Evolutionary conservation across 2,113 vertebrate species (phyloP), one percentile per base, ranked within the genome.

Genomic region (Manacus vitellinus): DNA sequence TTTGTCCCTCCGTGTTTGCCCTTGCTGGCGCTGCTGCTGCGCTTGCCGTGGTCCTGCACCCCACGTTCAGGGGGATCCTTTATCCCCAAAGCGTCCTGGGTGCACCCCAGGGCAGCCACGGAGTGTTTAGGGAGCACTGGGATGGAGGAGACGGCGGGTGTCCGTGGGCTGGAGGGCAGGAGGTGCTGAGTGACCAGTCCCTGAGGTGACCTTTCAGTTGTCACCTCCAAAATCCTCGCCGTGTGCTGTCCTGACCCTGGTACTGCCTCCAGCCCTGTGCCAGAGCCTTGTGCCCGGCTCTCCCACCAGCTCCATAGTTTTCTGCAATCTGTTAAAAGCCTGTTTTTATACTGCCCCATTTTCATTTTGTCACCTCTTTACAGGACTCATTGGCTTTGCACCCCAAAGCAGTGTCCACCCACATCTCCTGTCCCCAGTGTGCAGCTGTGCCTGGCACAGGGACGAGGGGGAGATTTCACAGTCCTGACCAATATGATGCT

Each of bases 361-460:
- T 72, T 6, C 1, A 1, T 79, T 75, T 46, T 66, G 25, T 76
- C 37, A 23, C 35, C 25, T 70, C 61, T 6, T 56, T 37, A 14
- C 55, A 28, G n/a, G 30, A 15, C 24, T 70, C 33, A 4, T 46
- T 70, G 49, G 31, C 55, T 85, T 61, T 68, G 46, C 55, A 46
- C 18, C 49, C 31, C 61, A 66, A 49, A 92, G 55, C 65, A 43
- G 33, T 4, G 10, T 52, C 31, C 22, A 20, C 23, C 12, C 15
- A 16, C 30, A 31, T 31, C 46, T 72, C 28, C 28, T 1, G 0
- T 15, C 46, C 62, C 67, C 2, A 0, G 43, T 35, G 23, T 1
- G 24, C 58, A 44, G 59, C 59, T 31, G 28, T 51, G 56, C 68
- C 1, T 1, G 3, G 2, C 27, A 3, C 31, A 55, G 67, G 63